These are phyloP conservation scores for Budorcas taxicolor DNA, from an alignment of 2,113 vertebrate genomes.

Conservation along the genomic window DNA sequence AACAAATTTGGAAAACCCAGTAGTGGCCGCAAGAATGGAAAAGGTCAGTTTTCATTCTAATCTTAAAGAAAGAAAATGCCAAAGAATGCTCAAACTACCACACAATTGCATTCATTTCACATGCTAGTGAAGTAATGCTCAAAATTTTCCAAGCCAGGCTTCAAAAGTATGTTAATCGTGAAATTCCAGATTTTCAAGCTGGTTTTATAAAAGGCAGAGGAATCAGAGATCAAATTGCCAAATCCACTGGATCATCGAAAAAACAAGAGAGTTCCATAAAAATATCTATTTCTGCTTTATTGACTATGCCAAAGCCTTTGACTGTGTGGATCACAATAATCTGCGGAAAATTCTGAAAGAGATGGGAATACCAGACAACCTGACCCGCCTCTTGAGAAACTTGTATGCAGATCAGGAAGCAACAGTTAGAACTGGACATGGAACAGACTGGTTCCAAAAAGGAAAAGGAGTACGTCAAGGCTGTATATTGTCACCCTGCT, in stretches of 20 bases:
- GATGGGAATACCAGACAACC: neutral
- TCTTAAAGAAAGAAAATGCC: neutral
- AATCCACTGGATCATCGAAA: rapidly evolving
- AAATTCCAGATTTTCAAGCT: neutral
- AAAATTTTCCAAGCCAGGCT: neutral
- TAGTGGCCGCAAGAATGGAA: neutral
- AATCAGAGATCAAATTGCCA: neutral
- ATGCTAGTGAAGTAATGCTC: neutral
- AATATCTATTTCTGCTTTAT: neutral
- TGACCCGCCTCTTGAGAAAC: neutral
- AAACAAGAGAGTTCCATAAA: neutral
- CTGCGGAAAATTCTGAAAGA: neutral
- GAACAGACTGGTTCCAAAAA: neutral
- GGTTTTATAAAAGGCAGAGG: neutral
- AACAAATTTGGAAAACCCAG: neutral
- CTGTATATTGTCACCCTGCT: neutral
- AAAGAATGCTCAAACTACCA: neutral
- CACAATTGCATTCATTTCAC: neutral
- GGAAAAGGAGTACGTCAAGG: rapidly evolving
- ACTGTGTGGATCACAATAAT: neutral
- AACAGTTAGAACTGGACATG: neutral
- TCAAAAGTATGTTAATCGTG: rapidly evolving
- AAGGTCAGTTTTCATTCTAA: neutral
- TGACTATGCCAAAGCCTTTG: neutral
- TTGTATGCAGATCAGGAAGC: neutral